Conservation (phyloP, 92 coral and sea anemone species). For the Epizoanthus scotinus region DNA sequence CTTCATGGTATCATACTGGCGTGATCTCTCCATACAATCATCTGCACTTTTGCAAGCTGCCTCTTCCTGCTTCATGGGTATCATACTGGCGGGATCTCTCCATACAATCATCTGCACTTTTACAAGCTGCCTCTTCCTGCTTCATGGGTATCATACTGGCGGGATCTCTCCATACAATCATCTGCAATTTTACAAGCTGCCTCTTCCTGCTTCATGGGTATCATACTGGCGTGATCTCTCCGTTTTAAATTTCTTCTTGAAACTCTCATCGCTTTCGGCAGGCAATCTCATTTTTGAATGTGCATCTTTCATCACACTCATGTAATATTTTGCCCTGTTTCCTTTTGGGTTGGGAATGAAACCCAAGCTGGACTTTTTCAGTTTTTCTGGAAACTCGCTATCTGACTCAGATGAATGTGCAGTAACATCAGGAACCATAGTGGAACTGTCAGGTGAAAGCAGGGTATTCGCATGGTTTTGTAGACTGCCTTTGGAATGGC, state of each 20-base stretch:
- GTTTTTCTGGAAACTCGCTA: conserved; percentile 17
- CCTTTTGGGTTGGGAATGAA: conserved; percentile 7
- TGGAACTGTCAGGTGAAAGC: no score
- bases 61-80: no score
- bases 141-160: conserved; percentile 34
- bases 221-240: conserved; percentile 31
- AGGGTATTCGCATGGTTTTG: no score
- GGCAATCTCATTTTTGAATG: conserved; percentile 10
- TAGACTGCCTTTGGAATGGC: no score
- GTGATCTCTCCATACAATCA: no score
- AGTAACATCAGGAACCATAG: neutral
- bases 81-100: no score
- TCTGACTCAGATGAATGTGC: conserved; percentile 12
- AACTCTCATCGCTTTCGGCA: conserved; percentile 28
- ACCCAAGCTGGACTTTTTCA: neutral
- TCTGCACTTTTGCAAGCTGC: no score
- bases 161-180: conserved; percentile 23
- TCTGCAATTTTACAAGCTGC: conserved; percentile 33
- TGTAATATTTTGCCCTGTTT: conserved; percentile 4
- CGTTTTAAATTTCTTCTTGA: conserved; percentile 19
- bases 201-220: conserved; percentile 23
- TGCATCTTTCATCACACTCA: neutral
- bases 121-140: no score
- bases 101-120: no score
- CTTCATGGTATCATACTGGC: no score